Base-by-base conservation (phyloP, 35 echinoderm and acorn worm genomes). In the Apostichopus parvimensis region DNA sequence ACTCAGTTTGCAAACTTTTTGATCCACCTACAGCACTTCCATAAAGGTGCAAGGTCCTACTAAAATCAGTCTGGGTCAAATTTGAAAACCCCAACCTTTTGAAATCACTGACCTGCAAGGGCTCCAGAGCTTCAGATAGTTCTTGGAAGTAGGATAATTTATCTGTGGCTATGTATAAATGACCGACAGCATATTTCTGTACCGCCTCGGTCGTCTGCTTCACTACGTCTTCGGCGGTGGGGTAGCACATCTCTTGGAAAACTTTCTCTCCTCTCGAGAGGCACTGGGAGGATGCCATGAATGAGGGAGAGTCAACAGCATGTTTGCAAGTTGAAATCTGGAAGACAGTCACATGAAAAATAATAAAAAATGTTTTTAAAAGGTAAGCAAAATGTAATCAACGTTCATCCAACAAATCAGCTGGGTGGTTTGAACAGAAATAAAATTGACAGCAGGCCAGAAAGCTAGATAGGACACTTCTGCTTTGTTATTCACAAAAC, bases 131-230 rank as follows among this genome's bases (percentile, higher is more conserved):
- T 45, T 90, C 78, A 18, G 84, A 92, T 3, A 99, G 90, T 87
- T 96, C 87, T 8, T 78, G 82, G 24, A 79, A 23, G 60, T 96
- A 96, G 26, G 97, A 91, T 52, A 93, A 9, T n/a, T 87, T 83
- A 77, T 99, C 97, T 20, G 97, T 99, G 14, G 97, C 97, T n/a
- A 99, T 99, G 64, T 91, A 99, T 13, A 99, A 62, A 93, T 99
- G 97, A 61, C 93, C 94, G 18, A 95, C 95, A 6, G 86, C 65
- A 62, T 89, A 80, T 21, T 94, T 88, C 68, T 94, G 70, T 8
- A 99, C 79, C 13, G 93, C 93, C 12, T 84, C 82, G 62, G 68
- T 92, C 1, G 97, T 92, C 12, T 90, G 64, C 54, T 91, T 53
- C 56, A 99, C 28, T 3, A 99, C 79, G 6, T 93, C 28, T 20